phyloP scores from a whole-genome alignment of 2,113 vertebrate genomes.

The Butastur rufipennis region DNA sequence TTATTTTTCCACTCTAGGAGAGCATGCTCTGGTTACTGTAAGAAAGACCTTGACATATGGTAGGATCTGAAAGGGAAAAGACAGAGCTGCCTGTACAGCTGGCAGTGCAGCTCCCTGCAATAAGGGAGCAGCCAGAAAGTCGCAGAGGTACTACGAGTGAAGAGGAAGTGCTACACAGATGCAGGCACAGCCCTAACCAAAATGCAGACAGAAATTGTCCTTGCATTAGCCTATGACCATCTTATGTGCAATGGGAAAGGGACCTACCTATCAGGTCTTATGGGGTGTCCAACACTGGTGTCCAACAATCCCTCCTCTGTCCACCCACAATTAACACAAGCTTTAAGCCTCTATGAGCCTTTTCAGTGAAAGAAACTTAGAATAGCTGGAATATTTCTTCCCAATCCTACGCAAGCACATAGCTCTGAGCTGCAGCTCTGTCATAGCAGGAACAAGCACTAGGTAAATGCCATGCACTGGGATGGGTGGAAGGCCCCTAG shows the following conservation, averaged over 20 bases:
- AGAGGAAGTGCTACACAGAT: not conserved
- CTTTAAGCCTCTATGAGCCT: not conserved
- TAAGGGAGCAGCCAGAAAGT: not conserved
- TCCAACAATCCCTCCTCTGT: not conserved
- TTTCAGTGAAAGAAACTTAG: not conserved
- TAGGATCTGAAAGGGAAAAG: not conserved
- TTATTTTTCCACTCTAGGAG: not conserved
- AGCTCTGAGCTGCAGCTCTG: not conserved
- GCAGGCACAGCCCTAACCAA: not conserved
- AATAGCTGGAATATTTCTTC: not conserved
- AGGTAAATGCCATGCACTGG: not conserved
- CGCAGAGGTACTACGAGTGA: fast-evolving
- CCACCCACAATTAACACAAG: not conserved
- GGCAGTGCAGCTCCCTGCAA: not conserved
- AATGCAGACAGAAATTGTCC: fast-evolving
- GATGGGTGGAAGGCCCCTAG: not conserved
- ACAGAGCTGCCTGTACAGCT: not conserved
- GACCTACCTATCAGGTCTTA: not conserved
- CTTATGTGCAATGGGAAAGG: fast-evolving
- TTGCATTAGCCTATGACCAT: not conserved
- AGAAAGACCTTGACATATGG: not conserved
- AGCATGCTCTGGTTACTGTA: not conserved
- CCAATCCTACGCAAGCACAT: not conserved
- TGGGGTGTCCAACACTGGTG: too few relatives aligned
- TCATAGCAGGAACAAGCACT: not conserved